These are phyloP conservation scores for Mimas tiliae DNA, from an alignment of 2,888 invertebrate genomes.

Conservation along the genomic window DNA sequence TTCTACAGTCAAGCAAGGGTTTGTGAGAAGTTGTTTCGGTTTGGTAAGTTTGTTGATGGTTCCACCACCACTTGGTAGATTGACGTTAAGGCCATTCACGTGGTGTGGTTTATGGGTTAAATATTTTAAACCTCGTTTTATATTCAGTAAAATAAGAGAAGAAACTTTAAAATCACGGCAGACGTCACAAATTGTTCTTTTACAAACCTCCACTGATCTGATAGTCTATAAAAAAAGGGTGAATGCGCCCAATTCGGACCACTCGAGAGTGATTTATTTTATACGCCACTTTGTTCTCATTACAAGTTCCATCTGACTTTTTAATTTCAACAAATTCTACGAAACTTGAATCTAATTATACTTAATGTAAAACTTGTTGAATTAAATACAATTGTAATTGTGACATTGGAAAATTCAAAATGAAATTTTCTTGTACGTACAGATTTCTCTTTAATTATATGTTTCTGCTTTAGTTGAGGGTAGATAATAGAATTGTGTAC, in stretches of 20 bases:
- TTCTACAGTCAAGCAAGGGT: too few relatives aligned
- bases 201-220: constrained; percentile 31
- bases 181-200: constrained; percentile 41
- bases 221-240: constrained; percentile 46
- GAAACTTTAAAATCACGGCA: constrained; percentile 28
- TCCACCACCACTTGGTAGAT: too few relatives aligned
- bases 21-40: too few relatives aligned
- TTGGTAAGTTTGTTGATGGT: too few relatives aligned
- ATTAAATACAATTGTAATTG: constrained; percentile 26
- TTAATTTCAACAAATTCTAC: constrained; percentile 27
- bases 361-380: constrained; percentile 20
- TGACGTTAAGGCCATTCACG: too few relatives aligned
- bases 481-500: background rate
- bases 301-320: constrained; percentile 14
- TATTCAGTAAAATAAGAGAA: background rate
- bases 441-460: constrained; percentile 18
- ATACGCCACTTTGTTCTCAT: constrained; percentile 36
- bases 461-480: background rate
- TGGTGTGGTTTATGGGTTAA: too few relatives aligned
- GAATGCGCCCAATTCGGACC: constrained; percentile 45
- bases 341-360: constrained; percentile 29
- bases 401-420: constrained; percentile 16
- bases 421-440: constrained; percentile 15
- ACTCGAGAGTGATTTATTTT: constrained; percentile 45
- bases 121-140: background rate